Evolutionary conservation across 1,140 invertebrate genomes (phyloP), one percentile per base, ranked within the genome.

Genomic region (Brachionus rotundiformis): DNA sequence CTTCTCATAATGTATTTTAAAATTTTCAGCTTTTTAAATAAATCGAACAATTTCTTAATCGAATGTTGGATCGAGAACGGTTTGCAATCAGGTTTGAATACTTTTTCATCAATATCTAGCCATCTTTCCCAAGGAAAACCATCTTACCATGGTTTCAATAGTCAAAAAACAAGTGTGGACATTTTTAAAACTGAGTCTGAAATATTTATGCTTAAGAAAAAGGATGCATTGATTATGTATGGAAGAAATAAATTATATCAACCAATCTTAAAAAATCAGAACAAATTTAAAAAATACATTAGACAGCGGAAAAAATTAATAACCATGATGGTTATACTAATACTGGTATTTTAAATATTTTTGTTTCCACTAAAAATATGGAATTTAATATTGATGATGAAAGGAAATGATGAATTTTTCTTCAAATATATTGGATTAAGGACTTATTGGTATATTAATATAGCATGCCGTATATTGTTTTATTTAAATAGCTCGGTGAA

Each of bases 401-500:
- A 59, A 49, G 44, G 29, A 19, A 54, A 29, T 11, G 25, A 59
- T 36, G n/a, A n/a, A n/a, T 1, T 13, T 39, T 79, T 79, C 41
- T 59, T 33, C 41, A 11, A 33, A 31, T 0, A 23, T 11, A 29
- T 79, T 10, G 36, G 47, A n/a, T 6, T 79, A 23, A 7, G 29
- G n/a, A 8, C 10, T 5, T 79, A 11, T 63, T 79, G 76, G 76
- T 79, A 59, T 27, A 79, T 79, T 8, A 79, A 79, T 63, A 11
- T 59, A 27, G 19, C 76, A 79, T 54, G 47, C 23, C 19, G 76
- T 27, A 63, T 63, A 19, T 19, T 79, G 29, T 79, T 79, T 41
- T 79, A 59, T 79, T 29, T 79, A 5, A 79, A 79, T 27, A 79
- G 76, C n/a, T 79, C 47, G 31, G 33, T 79, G 5, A 79, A 79